Percentiles rank a stretch among this genome's conserved stretches.
These are phyloP conservation scores for Zaprionus lineosus DNA, from an alignment of 2,888 invertebrate species.

Conservation along the genomic window DNA sequence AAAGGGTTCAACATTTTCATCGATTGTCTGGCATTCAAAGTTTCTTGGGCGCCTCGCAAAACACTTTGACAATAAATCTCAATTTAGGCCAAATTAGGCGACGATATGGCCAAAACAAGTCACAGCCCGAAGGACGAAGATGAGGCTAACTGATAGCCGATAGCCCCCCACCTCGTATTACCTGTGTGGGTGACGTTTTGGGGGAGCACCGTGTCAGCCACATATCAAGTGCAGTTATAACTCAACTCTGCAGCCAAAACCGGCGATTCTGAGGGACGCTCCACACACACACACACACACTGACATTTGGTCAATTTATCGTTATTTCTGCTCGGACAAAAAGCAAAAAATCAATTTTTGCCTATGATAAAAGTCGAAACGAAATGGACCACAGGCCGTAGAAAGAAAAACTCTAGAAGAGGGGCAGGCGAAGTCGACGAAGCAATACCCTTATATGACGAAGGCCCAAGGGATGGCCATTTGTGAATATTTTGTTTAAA, in stretches of 20 bases:
- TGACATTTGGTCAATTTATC: conserved; percentile 78
- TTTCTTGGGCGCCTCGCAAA: conserved; percentile 12
- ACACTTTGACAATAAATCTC: conserved; percentile 64
- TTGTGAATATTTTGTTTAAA: too few species aligned
- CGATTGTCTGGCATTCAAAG: conserved; percentile 36
- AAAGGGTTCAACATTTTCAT: conserved; percentile 28
- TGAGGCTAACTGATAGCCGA: conserved; percentile 41
- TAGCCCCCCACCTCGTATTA: background rate
- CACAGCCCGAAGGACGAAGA: conserved; percentile 30
- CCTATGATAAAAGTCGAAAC: conserved; percentile 66
- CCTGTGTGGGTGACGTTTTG: too few species aligned
- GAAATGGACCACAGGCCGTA: conserved; percentile 26
- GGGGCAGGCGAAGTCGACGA: background rate
- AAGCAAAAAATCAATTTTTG: conserved; percentile 73
- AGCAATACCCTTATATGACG: conserved; percentile 30
- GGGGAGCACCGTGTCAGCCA: too few species aligned
- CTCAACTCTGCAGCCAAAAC: conserved; percentile 59
- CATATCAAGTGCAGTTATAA: conserved; percentile 74
- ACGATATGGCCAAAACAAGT: conserved; percentile 57
- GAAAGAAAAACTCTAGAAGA: conserved; percentile 4
- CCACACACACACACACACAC: conserved; percentile 59
- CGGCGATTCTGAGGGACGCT: conserved; percentile 24
- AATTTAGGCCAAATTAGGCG: conserved; percentile 74
- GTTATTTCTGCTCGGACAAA: conserved; percentile 60
- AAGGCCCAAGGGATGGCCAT: too few species aligned